Evolutionary conservation across 2,113 vertebrate genomes (phyloP).

Genomic region (Neogale vison): DNA sequence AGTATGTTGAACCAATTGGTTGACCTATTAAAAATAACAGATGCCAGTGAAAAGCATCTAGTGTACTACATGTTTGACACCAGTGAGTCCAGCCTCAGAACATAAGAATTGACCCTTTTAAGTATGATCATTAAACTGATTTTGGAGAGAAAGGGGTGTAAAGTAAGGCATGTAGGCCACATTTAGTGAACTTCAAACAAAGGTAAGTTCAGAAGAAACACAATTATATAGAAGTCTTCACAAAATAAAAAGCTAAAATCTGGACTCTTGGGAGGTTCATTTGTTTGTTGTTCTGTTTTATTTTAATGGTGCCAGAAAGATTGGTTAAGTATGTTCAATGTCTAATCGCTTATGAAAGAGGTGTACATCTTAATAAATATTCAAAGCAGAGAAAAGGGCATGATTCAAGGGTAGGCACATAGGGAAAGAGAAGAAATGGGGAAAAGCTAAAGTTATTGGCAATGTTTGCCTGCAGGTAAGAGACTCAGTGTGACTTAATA

Average conservation of each 20-base stretch:
- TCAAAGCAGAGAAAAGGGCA: neutral
- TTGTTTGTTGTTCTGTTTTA: neutral
- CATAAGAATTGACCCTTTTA: neutral
- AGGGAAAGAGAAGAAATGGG: neutral
- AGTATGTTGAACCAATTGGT: neutral
- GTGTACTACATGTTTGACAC: neutral
- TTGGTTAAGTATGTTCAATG: neutral
- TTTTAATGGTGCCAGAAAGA: neutral
- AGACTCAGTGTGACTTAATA: neutral
- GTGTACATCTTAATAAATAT: neutral
- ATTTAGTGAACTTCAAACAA: neutral
- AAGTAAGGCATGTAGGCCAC: neutral
- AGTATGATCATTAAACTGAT: neutral
- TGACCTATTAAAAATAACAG: neutral
- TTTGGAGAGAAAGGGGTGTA: neutral
- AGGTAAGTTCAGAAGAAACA: neutral
- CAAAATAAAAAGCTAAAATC: neutral
- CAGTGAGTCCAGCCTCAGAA: neutral
- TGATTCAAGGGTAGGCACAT: neutral
- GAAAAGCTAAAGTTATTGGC: neutral
- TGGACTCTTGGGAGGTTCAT: no score
- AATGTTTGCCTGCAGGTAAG: neutral
- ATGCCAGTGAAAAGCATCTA: neutral
- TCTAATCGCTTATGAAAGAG: neutral
- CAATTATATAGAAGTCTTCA: neutral